These are phyloP conservation scores for Cecropterus lyciades DNA, from an alignment of 1,140 invertebrate species.

Conservation along the genomic window DNA sequence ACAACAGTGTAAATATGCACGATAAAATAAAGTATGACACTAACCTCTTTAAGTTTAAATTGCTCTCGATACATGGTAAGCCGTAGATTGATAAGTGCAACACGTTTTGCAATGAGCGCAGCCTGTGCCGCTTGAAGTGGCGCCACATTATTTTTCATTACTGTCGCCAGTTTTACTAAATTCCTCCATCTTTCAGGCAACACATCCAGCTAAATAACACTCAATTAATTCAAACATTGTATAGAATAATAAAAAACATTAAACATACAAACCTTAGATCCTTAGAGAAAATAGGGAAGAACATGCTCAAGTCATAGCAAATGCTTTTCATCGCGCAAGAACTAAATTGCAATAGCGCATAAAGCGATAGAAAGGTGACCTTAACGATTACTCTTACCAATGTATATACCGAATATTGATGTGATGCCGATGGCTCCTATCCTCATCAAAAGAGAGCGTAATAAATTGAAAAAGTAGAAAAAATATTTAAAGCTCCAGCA, in stretches of 20 bases:
- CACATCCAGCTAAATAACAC: conserved; percentile 84
- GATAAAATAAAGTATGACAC: background rate
- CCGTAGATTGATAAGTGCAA: conserved; percentile 91
- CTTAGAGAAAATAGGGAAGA: conserved; percentile 8
- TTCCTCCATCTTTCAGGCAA: conserved; percentile 95
- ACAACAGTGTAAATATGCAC: too few relatives aligned
- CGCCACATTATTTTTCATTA: conserved; percentile 94
- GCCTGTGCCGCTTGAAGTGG: conserved; percentile 89
- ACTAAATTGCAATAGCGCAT: conserved; percentile 14
- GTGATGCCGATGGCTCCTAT: conserved; percentile 45
- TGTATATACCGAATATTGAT: conserved; percentile 75
- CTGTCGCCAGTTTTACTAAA: conserved; percentile 92
- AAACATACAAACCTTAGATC: conserved; percentile 10
- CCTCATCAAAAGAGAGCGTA: conserved; percentile 46
- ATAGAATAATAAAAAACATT: conserved; percentile 3
- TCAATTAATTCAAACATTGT: conserved; percentile 5
- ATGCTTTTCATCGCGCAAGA: background rate
- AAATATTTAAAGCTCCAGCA: too few relatives aligned
- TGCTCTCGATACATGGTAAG: conserved; percentile 91
- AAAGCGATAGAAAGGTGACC: conserved; percentile 20
- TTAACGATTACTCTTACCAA: conserved; percentile 62
- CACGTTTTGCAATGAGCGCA: conserved; percentile 86
- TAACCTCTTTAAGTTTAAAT: conserved; percentile 85
- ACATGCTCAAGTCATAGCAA: conserved; percentile 17
- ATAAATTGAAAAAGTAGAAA: too few relatives aligned